Evolutionary conservation across 2,888 invertebrate genomes (phyloP), one percentile per base, ranked within the genome.

Genomic region (Mamestra brassicae): DNA sequence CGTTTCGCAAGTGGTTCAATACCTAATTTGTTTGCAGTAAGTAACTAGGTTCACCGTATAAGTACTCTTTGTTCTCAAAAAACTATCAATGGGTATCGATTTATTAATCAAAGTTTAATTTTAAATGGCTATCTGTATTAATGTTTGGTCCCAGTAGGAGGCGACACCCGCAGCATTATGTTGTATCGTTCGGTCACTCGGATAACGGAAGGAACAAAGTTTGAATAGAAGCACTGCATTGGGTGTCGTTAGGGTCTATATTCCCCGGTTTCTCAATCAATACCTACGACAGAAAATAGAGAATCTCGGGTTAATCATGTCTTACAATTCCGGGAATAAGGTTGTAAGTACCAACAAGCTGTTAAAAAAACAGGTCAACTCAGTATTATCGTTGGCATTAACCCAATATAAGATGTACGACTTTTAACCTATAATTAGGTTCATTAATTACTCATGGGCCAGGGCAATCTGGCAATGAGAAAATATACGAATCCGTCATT

Each of bases 371-470:
- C 10, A 52, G 71, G 63, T 42, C 74, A 3, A 75, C 54, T 65
- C 17, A 52, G 36, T 74, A 68, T 72, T 83, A 50, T 26, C 50
- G 42, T 81, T 85, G 85, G 85, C 85, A 64, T 63, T 54, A 52
- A 45, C 62, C 78, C 84, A 85, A 77, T 52, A 50, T 55, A 70
- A 26, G 13, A 62, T 45, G 34, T 69, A 66, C 67, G 64, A 78
- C 76, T 74, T 78, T 72, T 84, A 75, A 71, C 76, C 81, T 84
- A 81, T 78, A 76, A 70, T 76, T 78, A 78, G 26, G 26, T 26
- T 26, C 34, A 70, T 70, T 70, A 70, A 84, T 78, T 84, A 84
- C 78, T 61, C 65, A 57, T 73, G 13, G 15, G 34, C 42, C 60
- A 74, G 57, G 52, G 72, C 45, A 69, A 81, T 76, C 65, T 74